Evolutionary conservation across 1,140 invertebrate genomes (phyloP), one percentile per base, ranked within the genome.

Genomic region (Teleopsis dalmanni): DNA sequence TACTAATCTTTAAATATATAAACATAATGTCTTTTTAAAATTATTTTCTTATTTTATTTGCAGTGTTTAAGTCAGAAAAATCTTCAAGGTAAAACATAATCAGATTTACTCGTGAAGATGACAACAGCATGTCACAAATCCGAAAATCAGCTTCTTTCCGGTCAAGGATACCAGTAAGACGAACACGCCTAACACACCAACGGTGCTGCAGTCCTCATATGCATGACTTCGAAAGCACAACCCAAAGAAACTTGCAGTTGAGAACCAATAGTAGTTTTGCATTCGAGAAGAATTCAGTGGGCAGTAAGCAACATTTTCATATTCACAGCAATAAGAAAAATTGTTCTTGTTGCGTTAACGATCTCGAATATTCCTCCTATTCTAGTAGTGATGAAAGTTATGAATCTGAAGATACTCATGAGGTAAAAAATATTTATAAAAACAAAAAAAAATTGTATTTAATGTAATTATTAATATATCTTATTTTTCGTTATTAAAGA

Each of bases 121-220:
- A 16, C 29, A n/a, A 29, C 43, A 45, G 33, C 26, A 50, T 50
- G 48, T 50, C 48, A 44, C 40, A 50, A 38, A 26, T 50, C 19
- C 42, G 38, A 37, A 50, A 50, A 38, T 50, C 48, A 16, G 48
- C 48, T 26, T 50, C 48, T n/a, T 50, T 50, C 33, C 48, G 48
- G 1, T 50, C 48, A 11, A 25, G 48, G 14, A 50, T 50, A 18
- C 48, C 48, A 37, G 35, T 50, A 7, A 36, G 48, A 29, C 16
- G 31, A 31, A 29, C 13, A 19, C 21, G 33, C 14, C 14, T 50
- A 5, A 22, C 27, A 19, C 31, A 50, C n/a, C n/a, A n/a, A n/a
- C n/a, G n/a, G n/a, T n/a, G n/a, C n/a, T n/a, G n/a, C n/a, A n/a
- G n/a, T n/a, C n/a, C n/a, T n/a, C n/a, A n/a, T n/a, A n/a, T n/a